These are phyloP conservation scores for Alaudala cheleensis DNA, from an alignment of 2,113 vertebrate species.

Conservation along the genomic window DNA sequence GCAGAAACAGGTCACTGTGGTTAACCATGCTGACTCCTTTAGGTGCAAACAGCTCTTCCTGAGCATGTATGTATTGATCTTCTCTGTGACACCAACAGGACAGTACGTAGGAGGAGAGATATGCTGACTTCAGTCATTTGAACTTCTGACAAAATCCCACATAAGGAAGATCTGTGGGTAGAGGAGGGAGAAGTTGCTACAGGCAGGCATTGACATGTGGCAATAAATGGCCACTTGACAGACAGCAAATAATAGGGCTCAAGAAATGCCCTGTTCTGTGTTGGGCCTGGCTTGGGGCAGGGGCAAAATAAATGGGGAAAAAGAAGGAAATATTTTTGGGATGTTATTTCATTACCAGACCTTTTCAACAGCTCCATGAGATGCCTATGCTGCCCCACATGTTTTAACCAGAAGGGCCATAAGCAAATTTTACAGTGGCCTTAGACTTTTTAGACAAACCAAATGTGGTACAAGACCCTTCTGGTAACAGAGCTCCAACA, in stretches of 20 bases:
- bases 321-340: not conserved
- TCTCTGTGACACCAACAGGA: not conserved
- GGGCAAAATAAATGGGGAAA: not conserved
- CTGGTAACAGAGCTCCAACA: not conserved
- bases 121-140: not conserved
- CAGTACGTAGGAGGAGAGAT: not conserved
- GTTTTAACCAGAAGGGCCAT: not conserved
- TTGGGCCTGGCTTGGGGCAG: not conserved
- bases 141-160: not conserved
- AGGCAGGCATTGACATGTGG: not conserved
- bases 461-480: fast-evolving
- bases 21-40: slow-evolving; percentile 26
- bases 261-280: not conserved
- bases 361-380: not conserved
- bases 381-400: not conserved
- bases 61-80: not conserved
- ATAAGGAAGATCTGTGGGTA: not conserved
- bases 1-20: slow-evolving; percentile 38
- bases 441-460: not conserved
- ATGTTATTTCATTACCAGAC: not conserved
- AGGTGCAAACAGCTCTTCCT: not conserved
- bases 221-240: not conserved
- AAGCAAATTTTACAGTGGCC: not conserved
- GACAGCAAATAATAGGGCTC: not conserved
- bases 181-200: not conserved